Evolutionary conservation across 2,888 invertebrate species (phyloP).

Genomic region (Tinea trinotella): DNA sequence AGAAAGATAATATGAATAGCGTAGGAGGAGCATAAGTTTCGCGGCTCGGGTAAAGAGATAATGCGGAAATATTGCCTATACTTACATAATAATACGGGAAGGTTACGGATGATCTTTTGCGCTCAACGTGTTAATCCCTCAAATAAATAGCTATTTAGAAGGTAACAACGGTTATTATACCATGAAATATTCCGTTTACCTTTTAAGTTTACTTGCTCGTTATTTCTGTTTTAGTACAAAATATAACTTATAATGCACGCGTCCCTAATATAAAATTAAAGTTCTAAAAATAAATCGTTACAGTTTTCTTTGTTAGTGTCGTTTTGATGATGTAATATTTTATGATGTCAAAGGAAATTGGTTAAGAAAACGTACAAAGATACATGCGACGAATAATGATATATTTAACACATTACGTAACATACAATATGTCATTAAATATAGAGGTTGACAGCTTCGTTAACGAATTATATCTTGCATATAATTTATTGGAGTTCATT

Average conservation of each 20-base stretch:
- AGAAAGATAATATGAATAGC: constrained; percentile 54
- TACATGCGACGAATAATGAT: neutral
- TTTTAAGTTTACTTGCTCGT: neutral
- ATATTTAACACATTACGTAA: neutral
- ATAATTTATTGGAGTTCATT: neutral
- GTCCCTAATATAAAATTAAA: neutral
- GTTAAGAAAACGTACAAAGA: neutral
- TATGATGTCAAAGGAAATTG: neutral
- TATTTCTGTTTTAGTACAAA: neutral
- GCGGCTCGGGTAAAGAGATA: constrained; percentile 60
- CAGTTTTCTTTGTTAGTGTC: neutral
- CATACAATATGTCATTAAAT: neutral
- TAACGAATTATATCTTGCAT: too few relatives aligned
- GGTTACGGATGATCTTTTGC: constrained; percentile 11
- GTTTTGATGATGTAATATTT: neutral
- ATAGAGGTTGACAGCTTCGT: too few relatives aligned
- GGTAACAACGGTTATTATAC: neutral
- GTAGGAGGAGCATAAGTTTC: constrained; percentile 56
- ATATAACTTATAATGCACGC: too few relatives aligned
- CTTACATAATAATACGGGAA: constrained; percentile 9
- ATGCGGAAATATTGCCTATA: constrained; percentile 34
- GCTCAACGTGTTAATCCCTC: constrained; percentile 6
- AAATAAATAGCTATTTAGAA: constrained; percentile 2
- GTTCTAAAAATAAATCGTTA: neutral
- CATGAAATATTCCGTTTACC: neutral